Base-by-base conservation (phyloP, 2,888 invertebrate genomes). In the Trichopria drosophilae region DNA sequence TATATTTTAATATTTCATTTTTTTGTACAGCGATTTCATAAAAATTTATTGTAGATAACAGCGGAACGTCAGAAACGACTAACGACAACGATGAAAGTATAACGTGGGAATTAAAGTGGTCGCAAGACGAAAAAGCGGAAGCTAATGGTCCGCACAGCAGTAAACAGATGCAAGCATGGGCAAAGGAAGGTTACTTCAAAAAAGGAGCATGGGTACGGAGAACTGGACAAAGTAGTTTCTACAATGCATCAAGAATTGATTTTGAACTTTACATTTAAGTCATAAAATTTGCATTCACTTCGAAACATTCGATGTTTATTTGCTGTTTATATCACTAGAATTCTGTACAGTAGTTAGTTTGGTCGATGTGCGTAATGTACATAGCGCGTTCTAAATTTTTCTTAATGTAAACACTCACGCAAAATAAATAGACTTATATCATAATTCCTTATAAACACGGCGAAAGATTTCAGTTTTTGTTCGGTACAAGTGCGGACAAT, bases 71-170 rank as follows among this genome's bases (percentile, higher is more conserved):
- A n/a, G n/a, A n/a, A 18, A 44, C 34, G 4, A 1, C 9, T 10
- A 26, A 43, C 15, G 12, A 13, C 9, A 20, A 2, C 15, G 53
- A 51, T 13, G 55, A 56, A n/a, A 51, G 79, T 63, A 79, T 90
- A 1, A 82, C 80, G 75, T 97, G 96, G 96, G 93, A 95, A 73
- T 92, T 90, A 65, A 94, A 93, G 76, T 91, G 91, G 90, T 85
- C 84, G 40, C 86, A 90, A 64, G 80, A 82, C 48, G 83, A 86
- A 36, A 83, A 84, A 55, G 83, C 84, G 1, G 84, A 88, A 67
- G 76, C 91, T 37, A 84, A 89, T 61, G 96, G 97, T 0, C 96
- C 96, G 0, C 90, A 87, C 72, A 81, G 85, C 3, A 88, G 89
- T 15, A 79, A 84, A 51, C 88, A 95, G 79, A 97, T 97, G 96